These are phyloP conservation scores for Hyperoplus immaculatus DNA, from an alignment of 2,797 vertebrate species.

Conservation along the genomic window DNA sequence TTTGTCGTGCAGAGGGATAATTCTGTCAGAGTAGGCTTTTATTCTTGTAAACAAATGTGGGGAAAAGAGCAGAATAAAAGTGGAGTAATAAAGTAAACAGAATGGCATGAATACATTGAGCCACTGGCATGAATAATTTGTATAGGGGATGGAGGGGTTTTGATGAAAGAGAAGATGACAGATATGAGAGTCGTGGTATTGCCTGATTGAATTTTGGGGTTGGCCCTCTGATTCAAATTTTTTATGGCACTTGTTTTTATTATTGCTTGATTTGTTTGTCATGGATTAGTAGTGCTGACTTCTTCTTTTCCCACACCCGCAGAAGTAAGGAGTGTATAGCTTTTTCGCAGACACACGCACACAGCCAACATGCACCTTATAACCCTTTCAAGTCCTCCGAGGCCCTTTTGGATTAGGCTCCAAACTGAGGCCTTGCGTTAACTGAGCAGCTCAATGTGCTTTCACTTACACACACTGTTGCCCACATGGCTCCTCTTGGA, in stretches of 20 bases:
- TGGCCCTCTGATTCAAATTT: slow-evolving; percentile 32
- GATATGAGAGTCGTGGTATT: slow-evolving; percentile 61
- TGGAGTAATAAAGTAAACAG: slow-evolving; percentile 86
- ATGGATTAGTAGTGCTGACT: slow-evolving; percentile 19
- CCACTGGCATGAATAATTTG: slow-evolving; percentile 83
- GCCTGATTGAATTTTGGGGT: slow-evolving; percentile 59
- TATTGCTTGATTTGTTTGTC: slow-evolving; percentile 18
- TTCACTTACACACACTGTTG: slow-evolving; percentile 73
- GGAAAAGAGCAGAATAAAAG: slow-evolving; percentile 83
- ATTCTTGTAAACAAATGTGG: slow-evolving; percentile 88
- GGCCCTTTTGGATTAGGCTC: slow-evolving; percentile 35
- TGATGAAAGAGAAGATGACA: slow-evolving; percentile 77
- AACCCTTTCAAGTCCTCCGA: slow-evolving; percentile 36
- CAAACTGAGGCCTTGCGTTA: slow-evolving; percentile 18
- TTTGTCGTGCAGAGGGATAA: slow-evolving; percentile 84
- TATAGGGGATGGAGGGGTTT: slow-evolving; percentile 68
- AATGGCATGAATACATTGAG: slow-evolving; percentile 85
- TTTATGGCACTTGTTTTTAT: slow-evolving; percentile 46
- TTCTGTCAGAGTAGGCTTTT: slow-evolving; percentile 87
- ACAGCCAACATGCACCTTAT: slow-evolving; percentile 39
- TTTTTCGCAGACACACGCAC: slow-evolving; percentile 18
- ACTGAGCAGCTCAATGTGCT: slow-evolving; percentile 73
- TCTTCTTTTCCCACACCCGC: slow-evolving; percentile 22
- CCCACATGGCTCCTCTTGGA: slow-evolving; percentile 72
- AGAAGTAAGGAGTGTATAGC: slow-evolving; percentile 28